Conservation (phyloP, 2,888 invertebrate genomes). For the Cacoxenus indagator region DNA sequence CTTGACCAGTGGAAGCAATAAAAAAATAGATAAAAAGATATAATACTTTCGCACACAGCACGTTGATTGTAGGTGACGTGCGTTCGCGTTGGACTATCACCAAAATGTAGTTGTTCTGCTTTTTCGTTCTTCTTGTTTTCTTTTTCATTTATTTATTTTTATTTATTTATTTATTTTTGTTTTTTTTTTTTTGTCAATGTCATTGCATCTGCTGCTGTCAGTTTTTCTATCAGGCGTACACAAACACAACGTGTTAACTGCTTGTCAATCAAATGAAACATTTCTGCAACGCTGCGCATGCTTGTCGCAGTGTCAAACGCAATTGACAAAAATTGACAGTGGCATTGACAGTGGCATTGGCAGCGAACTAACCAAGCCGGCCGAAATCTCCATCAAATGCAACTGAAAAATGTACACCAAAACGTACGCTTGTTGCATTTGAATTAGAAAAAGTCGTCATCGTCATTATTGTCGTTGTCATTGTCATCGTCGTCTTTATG, state of each 20-base stretch:
- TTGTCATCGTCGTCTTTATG: not conserved
- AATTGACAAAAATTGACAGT: constrained; percentile 14
- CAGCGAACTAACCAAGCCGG: not conserved
- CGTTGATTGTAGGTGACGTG: not conserved
- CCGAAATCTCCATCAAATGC: no score
- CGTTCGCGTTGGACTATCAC: not conserved
- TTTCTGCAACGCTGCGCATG: not conserved
- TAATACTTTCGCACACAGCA: not conserved
- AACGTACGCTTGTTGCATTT: not conserved
- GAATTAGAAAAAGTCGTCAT: no score
- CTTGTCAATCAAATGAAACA: constrained; percentile 4
- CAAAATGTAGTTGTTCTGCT: not conserved
- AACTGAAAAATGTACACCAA: not conserved
- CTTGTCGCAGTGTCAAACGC: constrained; percentile 10
- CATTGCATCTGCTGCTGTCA: not conserved
- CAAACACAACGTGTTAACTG: constrained; percentile 1
- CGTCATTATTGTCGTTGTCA: not conserved
- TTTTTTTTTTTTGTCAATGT: no score
- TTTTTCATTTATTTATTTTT: no score
- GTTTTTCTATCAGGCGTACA: no score
- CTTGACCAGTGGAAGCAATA: not conserved
- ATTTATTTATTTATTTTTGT: no score
- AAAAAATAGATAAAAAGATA: not conserved
- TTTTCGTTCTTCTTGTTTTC: no score
- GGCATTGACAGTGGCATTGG: no score